Base-by-base conservation (phyloP, 2,888 invertebrate species). In the Andrena chrysosceles region DNA sequence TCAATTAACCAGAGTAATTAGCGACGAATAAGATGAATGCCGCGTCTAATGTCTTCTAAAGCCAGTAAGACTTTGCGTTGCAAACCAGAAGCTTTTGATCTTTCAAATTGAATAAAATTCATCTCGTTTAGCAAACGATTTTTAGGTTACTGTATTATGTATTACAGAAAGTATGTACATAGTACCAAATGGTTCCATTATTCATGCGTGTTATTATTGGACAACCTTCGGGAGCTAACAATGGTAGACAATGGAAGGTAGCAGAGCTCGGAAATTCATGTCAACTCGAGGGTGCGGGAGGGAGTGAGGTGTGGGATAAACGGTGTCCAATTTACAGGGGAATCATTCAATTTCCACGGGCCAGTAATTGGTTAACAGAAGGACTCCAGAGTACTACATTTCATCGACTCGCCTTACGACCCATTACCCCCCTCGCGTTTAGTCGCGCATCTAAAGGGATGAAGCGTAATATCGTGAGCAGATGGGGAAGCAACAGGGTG, bases 1-100 rank as follows among this genome's bases (percentile, higher is more conserved):
- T 67, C 81, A 73, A 83, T 82, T 77, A 83, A 69, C 69, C 31
- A 10, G 31, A 52, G 82, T 59, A 77, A 82, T 83, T 83, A 82
- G 56, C 69, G 56, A 31, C 49, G 60, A 66, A 73, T 67, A 42
- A 82, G 77, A 73, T 83, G 60, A 77, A 31, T 54, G 26, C 42
- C 63, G 1, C 20, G 56, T 63, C 59, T 31, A 81, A 64, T 59
- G 56, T 42, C 59, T 68, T 59, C 13, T 52, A 64, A 72, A 49
- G 42, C 42, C 63, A 23, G n/a, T 5, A 23, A n/a, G 16, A 26
- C 26, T 26, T 16, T 5, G 68, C 16, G 13, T 16, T 33, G 16
- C n/a, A 10, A 16, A 16, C 23, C 0, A 6, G 29, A 20, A 8
- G n/a, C 35, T 60, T 70, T 60, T 6, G 20, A 6, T 20, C 42